Evolutionary conservation across 2,888 invertebrate species (phyloP).

Genomic region (Idaea biselata): DNA sequence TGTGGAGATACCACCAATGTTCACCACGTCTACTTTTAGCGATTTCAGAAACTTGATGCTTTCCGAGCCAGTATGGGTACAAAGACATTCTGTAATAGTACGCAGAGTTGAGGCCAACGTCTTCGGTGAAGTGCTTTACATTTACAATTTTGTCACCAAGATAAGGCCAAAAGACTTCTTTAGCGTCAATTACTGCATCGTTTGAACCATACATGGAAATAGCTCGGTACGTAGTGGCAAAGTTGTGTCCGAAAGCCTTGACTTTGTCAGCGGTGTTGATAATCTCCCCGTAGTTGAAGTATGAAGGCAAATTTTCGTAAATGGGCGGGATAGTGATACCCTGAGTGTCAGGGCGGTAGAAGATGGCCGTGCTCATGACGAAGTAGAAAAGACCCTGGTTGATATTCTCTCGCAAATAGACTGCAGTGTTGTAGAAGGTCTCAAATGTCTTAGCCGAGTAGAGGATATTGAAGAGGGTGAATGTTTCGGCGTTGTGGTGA

Average conservation of each 20-base stretch:
- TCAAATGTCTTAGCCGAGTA: constrained; percentile 86
- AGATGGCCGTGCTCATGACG: constrained; percentile 81
- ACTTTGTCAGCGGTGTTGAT: constrained; percentile 84
- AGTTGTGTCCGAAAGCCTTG: constrained; percentile 58
- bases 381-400: constrained; percentile 87
- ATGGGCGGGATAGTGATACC: constrained; percentile 85
- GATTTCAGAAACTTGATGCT: constrained; percentile 72
- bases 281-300: constrained; percentile 85
- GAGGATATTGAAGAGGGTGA: constrained; percentile 84
- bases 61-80: constrained; percentile 84
- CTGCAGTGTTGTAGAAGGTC: constrained; percentile 85
- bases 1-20: constrained; percentile 59
- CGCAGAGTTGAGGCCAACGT: constrained; percentile 83
- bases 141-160: constrained; percentile 75
- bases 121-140: constrained; percentile 86
- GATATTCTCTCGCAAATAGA: constrained; percentile 83
- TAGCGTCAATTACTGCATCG: constrained; percentile 79
- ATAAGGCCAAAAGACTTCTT: constrained; percentile 81
- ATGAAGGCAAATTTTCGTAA: constrained; percentile 87
- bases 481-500: constrained; percentile 81
- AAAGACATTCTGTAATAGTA: constrained; percentile 83
- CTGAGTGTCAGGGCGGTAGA: constrained; percentile 83
- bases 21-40: constrained; percentile 24
- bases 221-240: constrained; percentile 50
- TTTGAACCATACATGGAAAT: constrained; percentile 58